Base-by-base conservation (phyloP, 2,888 invertebrate species). In the Cerceris rybyensis region DNA sequence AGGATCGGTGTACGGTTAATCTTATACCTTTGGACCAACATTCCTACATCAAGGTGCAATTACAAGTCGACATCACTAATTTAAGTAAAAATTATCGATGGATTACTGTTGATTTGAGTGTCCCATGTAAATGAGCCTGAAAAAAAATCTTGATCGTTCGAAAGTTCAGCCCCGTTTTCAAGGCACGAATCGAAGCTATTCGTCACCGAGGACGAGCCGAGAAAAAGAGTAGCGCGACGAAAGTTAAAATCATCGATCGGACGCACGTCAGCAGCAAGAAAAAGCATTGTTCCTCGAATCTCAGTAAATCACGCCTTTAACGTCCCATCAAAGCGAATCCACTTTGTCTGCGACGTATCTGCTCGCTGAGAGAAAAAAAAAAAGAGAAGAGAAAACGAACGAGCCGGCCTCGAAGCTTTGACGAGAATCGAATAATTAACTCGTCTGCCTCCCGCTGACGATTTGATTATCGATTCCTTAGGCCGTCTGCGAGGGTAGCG, bases 351-450 rank as follows among this genome's bases (percentile, higher is more conserved):
- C 55, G 55, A 55, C 28, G 17, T 55, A 9, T 28, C 55, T 17
- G 52, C 52, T 4, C 8, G 9, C 46, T 8, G 11, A 46, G 9
- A 46, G 9, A 46, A 8, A 46, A 11, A 46, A 46, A 46, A 46
- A 4, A 28, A 28, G 28, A 28, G 28, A 28, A 28, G 28, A 28
- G 28, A 46, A 46, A 46, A 46, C 50, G n/a, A 7, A 11, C 13
- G n/a, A 11, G n/a, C 11, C 9, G 2, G 50, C 6, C 50, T n/a
- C n/a, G 50, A n/a, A n/a, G 59, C 46, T 72, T 68, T 49, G 68
- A 16, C 54, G 54, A 11, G 68, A 72, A 63, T 77, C 72, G 79
- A 79, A 72, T 79, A 79, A 77, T 77, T 77, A 79, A 79, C 55
- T 11, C n/a, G n/a, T 54, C 39, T 8, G 14, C 57, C 57, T 41